Evolutionary conservation across 2,888 invertebrate genomes (phyloP).

Genomic region (Tiliacea aurago): DNA sequence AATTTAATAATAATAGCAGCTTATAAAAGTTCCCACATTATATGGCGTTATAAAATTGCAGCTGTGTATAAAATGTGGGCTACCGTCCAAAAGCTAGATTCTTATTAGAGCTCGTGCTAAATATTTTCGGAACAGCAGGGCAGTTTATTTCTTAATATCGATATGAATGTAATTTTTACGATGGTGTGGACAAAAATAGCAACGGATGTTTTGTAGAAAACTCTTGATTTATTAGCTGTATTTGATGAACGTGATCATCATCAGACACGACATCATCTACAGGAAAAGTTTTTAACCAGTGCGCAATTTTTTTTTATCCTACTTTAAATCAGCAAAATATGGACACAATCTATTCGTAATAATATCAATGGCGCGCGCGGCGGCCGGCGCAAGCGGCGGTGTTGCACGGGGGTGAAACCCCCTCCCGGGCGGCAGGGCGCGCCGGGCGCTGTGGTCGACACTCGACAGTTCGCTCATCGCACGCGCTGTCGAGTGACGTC

Average conservation of each 20-base stretch:
- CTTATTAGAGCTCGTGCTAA: constrained; percentile 49
- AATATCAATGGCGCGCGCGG: no score
- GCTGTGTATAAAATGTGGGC: constrained; percentile 45
- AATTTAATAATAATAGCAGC: constrained; percentile 13
- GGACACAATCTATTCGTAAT: no score
- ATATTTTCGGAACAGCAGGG: constrained; percentile 35
- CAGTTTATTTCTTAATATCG: constrained; percentile 39
- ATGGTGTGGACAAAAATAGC: constrained; percentile 16
- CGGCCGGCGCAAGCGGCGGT: no score
- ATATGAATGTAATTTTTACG: constrained; percentile 43
- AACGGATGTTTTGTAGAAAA: constrained; percentile 17
- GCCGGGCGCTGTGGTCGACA: no score
- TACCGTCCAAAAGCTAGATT: constrained; percentile 43
- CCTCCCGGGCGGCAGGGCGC: no score
- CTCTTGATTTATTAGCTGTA: constrained; percentile 6
- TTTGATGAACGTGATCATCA: neutral
- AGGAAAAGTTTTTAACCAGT: no score
- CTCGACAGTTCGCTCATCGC: no score
- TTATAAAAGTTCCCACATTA: constrained; percentile 32
- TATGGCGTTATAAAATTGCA: constrained; percentile 37
- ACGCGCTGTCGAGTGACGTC: no score
- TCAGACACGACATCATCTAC: neutral
- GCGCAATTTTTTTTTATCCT: no score
- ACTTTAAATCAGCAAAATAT: no score
- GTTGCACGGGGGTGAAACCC: no score